Percentiles rank a stretch among this genome's conserved stretches.
Evolutionary conservation across 1,140 invertebrate genomes (phyloP).

Genomic region (Coenobita brevimanus): DNA sequence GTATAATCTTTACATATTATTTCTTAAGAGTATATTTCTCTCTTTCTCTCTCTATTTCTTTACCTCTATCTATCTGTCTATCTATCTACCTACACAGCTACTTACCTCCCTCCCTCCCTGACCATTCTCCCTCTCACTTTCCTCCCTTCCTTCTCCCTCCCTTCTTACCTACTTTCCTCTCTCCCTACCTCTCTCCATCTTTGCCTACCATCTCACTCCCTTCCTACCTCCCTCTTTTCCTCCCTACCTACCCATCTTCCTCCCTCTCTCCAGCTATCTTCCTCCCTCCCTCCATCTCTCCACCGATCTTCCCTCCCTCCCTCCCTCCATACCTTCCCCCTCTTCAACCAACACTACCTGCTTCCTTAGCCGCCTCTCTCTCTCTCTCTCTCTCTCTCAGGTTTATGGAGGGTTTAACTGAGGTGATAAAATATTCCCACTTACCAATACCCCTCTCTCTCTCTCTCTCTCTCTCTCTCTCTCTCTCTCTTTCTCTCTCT

Average conservation of each 20-base stretch:
- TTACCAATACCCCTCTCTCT: not conserved
- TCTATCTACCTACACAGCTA: not conserved
- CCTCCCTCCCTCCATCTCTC: no score
- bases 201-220: no score
- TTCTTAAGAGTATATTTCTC: not conserved
- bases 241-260: not conserved
- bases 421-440: not conserved
- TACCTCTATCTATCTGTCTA: not conserved
- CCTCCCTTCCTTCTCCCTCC: not conserved
- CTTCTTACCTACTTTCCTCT: not conserved
- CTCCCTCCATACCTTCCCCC: no score
- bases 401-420: not conserved
- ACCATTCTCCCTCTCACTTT: not conserved
- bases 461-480: not conserved
- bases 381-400: no score
- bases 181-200: not conserved
- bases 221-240: not conserved
- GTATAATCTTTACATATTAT: not conserved
- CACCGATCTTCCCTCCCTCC: no score
- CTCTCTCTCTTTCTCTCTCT: slow-evolving; percentile 34
- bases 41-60: not conserved
- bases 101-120: not conserved
- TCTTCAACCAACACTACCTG: no score
- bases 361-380: not conserved
- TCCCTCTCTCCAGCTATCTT: not conserved